Evolutionary conservation across 35 echinoderm and acorn worm species (phyloP).

Genomic region (Apostichopus japonicus): DNA sequence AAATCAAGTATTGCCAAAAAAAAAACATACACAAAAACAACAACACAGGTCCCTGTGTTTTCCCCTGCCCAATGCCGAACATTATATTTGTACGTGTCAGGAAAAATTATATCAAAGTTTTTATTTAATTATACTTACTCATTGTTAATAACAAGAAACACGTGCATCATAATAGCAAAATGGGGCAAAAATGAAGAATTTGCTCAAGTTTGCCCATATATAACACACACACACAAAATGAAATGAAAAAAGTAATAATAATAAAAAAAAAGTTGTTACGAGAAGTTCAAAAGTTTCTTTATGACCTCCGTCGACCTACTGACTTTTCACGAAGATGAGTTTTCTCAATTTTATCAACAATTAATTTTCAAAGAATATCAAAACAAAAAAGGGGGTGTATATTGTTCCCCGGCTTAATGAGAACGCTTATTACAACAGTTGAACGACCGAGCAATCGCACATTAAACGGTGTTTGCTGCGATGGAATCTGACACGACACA

Average conservation of each 20-base stretch:
- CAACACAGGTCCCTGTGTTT: too few species aligned
- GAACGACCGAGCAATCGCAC: conserved; percentile 38
- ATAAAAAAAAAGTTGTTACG: not conserved
- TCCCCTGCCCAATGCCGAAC: not conserved
- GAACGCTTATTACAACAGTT: conserved; percentile 52
- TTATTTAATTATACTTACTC: too few species aligned
- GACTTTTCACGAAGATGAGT: not conserved
- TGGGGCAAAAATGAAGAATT: too few species aligned
- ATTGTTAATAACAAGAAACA: not conserved
- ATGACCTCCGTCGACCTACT: conserved; percentile 4
- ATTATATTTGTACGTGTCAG: too few species aligned
- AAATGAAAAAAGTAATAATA: not conserved
- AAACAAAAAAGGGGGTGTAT: conserved; percentile 43
- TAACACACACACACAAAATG: not conserved
- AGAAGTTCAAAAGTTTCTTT: not conserved
- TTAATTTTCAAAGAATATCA: conserved; percentile 54
- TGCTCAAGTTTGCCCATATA: too few species aligned
- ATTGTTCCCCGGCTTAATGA: conserved; percentile 52
- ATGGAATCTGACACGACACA: conserved; percentile 52
- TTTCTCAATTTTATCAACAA: conserved; percentile 42
- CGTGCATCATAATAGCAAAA: not conserved
- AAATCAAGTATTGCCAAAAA: too few species aligned
- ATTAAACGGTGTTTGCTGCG: conserved; percentile 52
- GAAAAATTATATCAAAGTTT: too few species aligned
- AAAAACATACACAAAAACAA: too few species aligned